Conservation (phyloP, 2,888 invertebrate genomes). For the Ichneumon xanthorius region DNA sequence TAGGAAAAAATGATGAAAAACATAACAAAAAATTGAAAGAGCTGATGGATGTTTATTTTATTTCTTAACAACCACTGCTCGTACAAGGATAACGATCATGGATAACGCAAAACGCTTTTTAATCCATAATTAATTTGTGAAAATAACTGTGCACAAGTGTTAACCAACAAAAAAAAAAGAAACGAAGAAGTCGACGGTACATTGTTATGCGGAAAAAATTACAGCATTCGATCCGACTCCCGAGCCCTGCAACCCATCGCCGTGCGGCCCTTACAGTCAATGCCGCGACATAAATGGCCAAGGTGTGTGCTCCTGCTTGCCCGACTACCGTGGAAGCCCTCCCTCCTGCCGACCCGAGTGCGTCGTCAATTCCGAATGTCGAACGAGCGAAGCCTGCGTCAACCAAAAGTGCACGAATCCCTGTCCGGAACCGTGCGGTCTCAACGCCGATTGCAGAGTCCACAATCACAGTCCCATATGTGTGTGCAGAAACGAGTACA, state of each 20-base stretch:
- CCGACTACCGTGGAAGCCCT: constrained; percentile 92
- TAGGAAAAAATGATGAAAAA: no score
- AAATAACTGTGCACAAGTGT: constrained; percentile 19
- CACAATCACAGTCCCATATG: constrained; percentile 93
- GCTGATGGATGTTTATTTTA: not conserved
- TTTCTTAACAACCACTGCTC: constrained; percentile 19
- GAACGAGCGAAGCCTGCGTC: constrained; percentile 92
- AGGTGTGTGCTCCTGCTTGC: constrained; percentile 92
- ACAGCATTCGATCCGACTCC: constrained; percentile 58
- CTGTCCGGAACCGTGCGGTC: constrained; percentile 91
- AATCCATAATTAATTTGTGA: not conserved
- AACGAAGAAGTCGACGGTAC: constrained; percentile 2
- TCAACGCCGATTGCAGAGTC: constrained; percentile 92
- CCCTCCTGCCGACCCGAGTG: constrained; percentile 94
- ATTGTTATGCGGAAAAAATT: constrained; percentile 35
- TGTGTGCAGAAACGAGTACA: constrained; percentile 91
- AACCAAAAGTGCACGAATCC: constrained; percentile 93
- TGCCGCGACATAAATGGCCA: constrained; percentile 89
- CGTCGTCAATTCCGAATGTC: constrained; percentile 92
- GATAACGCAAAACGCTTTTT: constrained; percentile 43
- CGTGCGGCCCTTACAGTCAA: constrained; percentile 93
- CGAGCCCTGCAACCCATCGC: constrained; percentile 85
- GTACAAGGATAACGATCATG: not conserved
- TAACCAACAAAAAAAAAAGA: not conserved
- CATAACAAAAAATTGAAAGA: no score